Base-by-base conservation (phyloP, 2,797 vertebrate species). In the Merluccius polli region DNA sequence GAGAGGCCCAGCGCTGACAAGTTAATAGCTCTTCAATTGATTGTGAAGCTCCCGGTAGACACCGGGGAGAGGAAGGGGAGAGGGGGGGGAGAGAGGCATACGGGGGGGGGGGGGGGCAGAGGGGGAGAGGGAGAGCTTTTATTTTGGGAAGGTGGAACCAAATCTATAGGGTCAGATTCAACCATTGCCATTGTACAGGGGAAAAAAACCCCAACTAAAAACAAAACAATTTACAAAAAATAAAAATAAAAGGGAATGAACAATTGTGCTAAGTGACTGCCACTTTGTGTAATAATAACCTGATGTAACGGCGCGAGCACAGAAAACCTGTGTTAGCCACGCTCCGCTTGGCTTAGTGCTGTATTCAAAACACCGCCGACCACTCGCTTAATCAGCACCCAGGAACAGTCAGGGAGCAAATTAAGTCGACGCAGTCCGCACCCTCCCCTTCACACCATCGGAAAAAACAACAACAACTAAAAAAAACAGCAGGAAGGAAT, bases 321-420 rank as follows among this genome's bases (percentile, higher is more conserved):
- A 80, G 85, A 75, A 35, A 63, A 32, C 18, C 36, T 11, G 36
- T 33, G 77, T 89, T 90, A 84, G 86, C 79, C 84, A 81, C 73
- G 88, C 90, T 91, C 83, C 85, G 83, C 87, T 90, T 89, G 86
- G 84, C 88, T 89, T 81, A 77, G 82, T 77, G 82, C 87, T 90
- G 88, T 84, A 88, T 89, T 91, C 85, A 84, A 87, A 90, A 87
- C 87, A 77, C 82, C 87, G 81, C 89, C 87, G 90, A 90, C 89
- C 18, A 90, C 89, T 87, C 85, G 88, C 89, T 89, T 91, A 89
- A 92, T 90, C 91, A 89, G 92, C 86, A 87, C 80, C 72, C 86
- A 86, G 85, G 87, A 91, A 92, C 87, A 91, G 88, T 86, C 86
- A 88, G 90, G 86, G 85, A 92, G 90, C 88, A 91, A 90, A 92